phyloP scores from a whole-genome alignment of 2,888 invertebrate genomes.

The Leptura quadrifasciata region DNA sequence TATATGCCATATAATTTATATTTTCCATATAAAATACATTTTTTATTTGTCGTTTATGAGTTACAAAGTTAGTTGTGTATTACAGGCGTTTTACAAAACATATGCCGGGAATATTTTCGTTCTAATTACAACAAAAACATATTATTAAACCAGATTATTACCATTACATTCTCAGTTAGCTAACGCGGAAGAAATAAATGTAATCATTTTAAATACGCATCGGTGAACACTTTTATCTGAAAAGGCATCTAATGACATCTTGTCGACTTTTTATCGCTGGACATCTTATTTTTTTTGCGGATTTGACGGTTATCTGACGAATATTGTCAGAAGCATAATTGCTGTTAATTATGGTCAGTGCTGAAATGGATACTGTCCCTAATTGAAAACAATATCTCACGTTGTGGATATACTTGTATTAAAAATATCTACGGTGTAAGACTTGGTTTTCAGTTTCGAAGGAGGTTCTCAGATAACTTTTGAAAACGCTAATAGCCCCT shows the following conservation, averaged over 20 bases:
- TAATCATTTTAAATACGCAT: not conserved
- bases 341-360: not conserved
- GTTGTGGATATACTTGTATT: too few relatives aligned
- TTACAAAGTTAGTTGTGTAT: not conserved
- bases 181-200: not conserved
- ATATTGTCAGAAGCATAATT: not conserved
- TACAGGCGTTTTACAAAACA: not conserved
- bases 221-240: not conserved
- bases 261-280: not conserved
- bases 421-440: too few relatives aligned
- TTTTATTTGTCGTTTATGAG: not conserved
- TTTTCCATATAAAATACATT: not conserved
- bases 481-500: too few relatives aligned
- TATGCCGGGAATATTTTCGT: not conserved
- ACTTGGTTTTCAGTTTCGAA: too few relatives aligned
- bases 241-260: not conserved
- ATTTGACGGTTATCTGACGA: not conserved
- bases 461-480: too few relatives aligned
- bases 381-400: too few relatives aligned
- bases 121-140: not conserved
- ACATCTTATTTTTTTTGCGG: not conserved
- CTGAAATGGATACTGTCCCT: too few relatives aligned
- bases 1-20: not conserved
- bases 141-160: constrained; percentile 7
- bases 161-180: not conserved